Percentiles rank a stretch among this genome's conserved stretches.
These are phyloP conservation scores for Paedocypris sp. DNA, from an alignment of 2,113 vertebrate species.

Conservation along the genomic window DNA sequence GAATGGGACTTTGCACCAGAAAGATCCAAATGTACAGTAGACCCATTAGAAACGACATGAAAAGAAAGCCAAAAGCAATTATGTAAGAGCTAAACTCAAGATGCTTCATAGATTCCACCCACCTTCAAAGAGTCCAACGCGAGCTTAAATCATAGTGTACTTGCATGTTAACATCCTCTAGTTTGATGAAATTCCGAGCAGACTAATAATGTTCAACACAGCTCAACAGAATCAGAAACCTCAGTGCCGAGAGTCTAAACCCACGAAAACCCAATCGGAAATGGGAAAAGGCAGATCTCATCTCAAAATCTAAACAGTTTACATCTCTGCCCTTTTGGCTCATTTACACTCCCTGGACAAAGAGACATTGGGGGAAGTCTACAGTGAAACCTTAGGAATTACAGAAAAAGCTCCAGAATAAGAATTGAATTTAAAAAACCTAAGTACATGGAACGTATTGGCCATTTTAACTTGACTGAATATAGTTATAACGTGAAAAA, in stretches of 20 bases:
- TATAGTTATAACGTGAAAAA: too few species aligned
- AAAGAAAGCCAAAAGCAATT: too few species aligned
- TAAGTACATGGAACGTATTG: too few species aligned
- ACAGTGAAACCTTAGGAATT: conserved; percentile 22
- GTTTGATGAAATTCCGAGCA: neutral
- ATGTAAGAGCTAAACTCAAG: too few species aligned
- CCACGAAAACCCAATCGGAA: conserved; percentile 21
- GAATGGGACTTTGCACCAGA: too few species aligned
- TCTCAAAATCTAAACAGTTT: conserved; percentile 40
- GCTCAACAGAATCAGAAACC: neutral
- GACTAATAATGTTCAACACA: neutral
- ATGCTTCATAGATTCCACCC: neutral
- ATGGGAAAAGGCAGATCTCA: conserved; percentile 22
- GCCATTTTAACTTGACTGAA: too few species aligned
- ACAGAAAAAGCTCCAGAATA: conserved; percentile 16
- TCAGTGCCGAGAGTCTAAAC: neutral
- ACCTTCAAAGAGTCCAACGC: conserved; percentile 18
- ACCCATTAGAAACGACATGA: too few species aligned
- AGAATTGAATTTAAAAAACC: too few species aligned
- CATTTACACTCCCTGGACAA: conserved; percentile 29
- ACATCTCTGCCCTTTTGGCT: conserved; percentile 12
- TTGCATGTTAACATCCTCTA: conserved; percentile 33
- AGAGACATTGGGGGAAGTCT: conserved; percentile 11
- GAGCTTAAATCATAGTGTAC: conserved; percentile 18
- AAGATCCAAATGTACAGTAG: too few species aligned